Percentiles rank a stretch among this genome's conserved stretches.
phyloP scores from a whole-genome alignment of 1,140 invertebrate genomes.

The Popillia japonica region DNA sequence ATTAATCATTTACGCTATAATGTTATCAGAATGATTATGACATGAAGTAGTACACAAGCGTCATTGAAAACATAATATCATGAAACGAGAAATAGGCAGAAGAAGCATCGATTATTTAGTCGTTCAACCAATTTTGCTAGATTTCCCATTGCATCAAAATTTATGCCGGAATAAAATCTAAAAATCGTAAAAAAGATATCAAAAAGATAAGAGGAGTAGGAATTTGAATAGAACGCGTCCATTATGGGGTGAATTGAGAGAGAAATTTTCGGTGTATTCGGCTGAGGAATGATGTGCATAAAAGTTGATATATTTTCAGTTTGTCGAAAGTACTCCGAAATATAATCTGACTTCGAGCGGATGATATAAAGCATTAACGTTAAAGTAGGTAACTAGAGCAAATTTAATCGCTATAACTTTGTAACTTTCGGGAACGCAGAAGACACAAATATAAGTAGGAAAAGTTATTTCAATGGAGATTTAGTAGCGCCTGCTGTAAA shows the following conservation, averaged over 20 bases:
- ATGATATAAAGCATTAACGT: not conserved
- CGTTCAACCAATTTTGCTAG: not conserved
- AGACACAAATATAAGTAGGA: not conserved
- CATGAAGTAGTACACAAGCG: no score
- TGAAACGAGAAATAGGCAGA: not conserved
- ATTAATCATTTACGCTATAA: no score
- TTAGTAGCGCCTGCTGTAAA: not conserved
- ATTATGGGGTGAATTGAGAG: slow-evolving; percentile 14
- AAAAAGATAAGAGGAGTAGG: not conserved
- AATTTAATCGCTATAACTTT: slow-evolving; percentile 13
- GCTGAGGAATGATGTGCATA: slow-evolving; percentile 23
- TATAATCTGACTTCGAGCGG: not conserved
- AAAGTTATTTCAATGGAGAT: not conserved
- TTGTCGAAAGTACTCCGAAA: slow-evolving; percentile 9
- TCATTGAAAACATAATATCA: not conserved
- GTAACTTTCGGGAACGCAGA: not conserved
- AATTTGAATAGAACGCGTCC: slow-evolving; percentile 16
- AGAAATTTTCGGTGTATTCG: not conserved
- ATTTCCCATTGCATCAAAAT: slow-evolving; percentile 3
- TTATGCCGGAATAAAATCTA: slow-evolving; percentile 32
- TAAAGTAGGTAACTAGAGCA: slow-evolving; percentile 9
- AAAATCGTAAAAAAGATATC: slow-evolving; percentile 34
- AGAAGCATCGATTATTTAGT: slow-evolving; percentile 26
- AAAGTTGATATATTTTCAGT: slow-evolving; percentile 35
- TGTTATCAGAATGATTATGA: no score